Evolutionary conservation across 2,113 vertebrate genomes (phyloP).

Genomic region (western clawed frog (Xenopus tropicalis)): UCB_Xtro_10.0 CM004443.2:164060501-164061000

Average conservation of each 20-base stretch:
- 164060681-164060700: not conserved
- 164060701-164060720: not conserved
- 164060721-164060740: slow-evolving; percentile 6
- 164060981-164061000: slow-evolving; percentile 26
- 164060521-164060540: too few species aligned
- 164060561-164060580: too few species aligned
- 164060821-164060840: slow-evolving; percentile 36
- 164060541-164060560: too few species aligned
- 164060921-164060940: slow-evolving; percentile 35
- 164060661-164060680: not conserved
- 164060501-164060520: too few species aligned
- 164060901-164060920: slow-evolving; percentile 39
- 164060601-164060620: too few species aligned
- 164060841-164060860: slow-evolving; percentile 26
- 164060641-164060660: not conserved
- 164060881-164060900: slow-evolving; percentile 36
- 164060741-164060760: slow-evolving; percentile 9
- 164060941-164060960: slow-evolving; percentile 33
- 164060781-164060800: slow-evolving; percentile 36
- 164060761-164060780: slow-evolving; percentile 20
- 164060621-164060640: too few species aligned
- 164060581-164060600: too few species aligned
- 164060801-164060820: slow-evolving; percentile 34
- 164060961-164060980: slow-evolving; percentile 16
- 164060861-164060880: slow-evolving; percentile 41